phyloP scores from a whole-genome alignment of 2,888 invertebrate species.

The Copidosoma aretas region DNA sequence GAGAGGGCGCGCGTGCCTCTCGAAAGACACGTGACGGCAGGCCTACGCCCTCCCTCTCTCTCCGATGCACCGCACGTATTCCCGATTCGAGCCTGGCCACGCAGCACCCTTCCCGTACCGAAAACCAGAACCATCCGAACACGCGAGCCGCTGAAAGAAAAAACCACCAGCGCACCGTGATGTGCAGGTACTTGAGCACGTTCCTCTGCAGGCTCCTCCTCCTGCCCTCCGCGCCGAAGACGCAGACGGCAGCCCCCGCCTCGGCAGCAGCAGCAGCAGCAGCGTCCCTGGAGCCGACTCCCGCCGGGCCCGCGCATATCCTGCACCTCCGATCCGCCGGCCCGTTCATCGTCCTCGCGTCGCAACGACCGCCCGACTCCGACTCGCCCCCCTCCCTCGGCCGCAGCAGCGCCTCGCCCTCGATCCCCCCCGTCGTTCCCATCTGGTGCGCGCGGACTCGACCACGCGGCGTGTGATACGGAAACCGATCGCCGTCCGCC shows the following conservation, averaged over 20 bases:
- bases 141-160: neutral
- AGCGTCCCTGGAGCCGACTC: constrained; percentile 8
- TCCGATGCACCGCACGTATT: too few relatives aligned
- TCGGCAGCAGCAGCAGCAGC: constrained; percentile 19
- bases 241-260: constrained; percentile 60
- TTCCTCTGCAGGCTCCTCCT: constrained; percentile 71
- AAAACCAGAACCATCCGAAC: too few relatives aligned
- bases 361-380: constrained; percentile 42
- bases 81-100: too few relatives aligned
- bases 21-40: too few relatives aligned
- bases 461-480: too few relatives aligned
- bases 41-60: too few relatives aligned
- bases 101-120: too few relatives aligned
- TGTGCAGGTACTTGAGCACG: constrained; percentile 73
- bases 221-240: constrained; percentile 68
- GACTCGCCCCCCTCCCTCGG: constrained; percentile 36
- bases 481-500: too few relatives aligned
- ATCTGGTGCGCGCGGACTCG: too few relatives aligned
- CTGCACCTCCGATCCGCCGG: neutral
- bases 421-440: constrained; percentile 46
- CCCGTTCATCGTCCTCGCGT: neutral
- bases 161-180: constrained; percentile 66
- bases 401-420: constrained; percentile 39
- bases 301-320: constrained; percentile 1
- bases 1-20: too few relatives aligned